These are phyloP conservation scores for Mythimna ferrago DNA, from an alignment of 2,888 invertebrate genomes.

Conservation along the genomic window DNA sequence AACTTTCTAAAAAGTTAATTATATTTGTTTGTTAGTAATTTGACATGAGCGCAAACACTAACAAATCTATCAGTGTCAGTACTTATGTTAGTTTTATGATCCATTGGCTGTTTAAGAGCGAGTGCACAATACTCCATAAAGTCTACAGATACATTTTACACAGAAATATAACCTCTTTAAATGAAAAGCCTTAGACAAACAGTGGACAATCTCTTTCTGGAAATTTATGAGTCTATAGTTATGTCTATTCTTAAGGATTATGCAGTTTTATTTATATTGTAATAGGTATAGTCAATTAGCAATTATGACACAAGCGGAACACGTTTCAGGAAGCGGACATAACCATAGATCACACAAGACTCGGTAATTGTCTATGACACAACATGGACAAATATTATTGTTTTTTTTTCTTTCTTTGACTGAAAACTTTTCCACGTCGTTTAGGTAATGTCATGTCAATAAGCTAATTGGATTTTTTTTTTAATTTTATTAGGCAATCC, in stretches of 20 bases:
- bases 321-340: constrained; percentile 60
- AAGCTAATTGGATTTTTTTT: not conserved
- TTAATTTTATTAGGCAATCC: not conserved
- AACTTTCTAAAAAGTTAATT: not conserved
- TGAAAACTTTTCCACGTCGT: constrained; percentile 3
- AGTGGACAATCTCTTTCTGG: not conserved
- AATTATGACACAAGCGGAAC: constrained; percentile 64
- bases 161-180: not conserved
- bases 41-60: too few species aligned
- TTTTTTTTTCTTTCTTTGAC: constrained; percentile 8
- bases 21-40: not conserved
- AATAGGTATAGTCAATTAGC: constrained; percentile 36
- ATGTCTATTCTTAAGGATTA: constrained; percentile 23
- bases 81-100: not conserved
- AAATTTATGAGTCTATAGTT: not conserved
- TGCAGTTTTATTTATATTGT: constrained; percentile 28
- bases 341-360: constrained; percentile 44
- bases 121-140: not conserved
- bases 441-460: not conserved
- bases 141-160: not conserved
- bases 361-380: constrained; percentile 53
- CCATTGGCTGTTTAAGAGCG: not conserved
- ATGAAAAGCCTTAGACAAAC: not conserved
- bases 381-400: constrained; percentile 25
- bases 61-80: not conserved